A percentile compares a stretch with the other conserved stretches of the same genome.
These are phyloP conservation scores for Puntigrus tetrazona DNA, from an alignment of 2,113 vertebrate species.

Conservation along the genomic window DNA sequence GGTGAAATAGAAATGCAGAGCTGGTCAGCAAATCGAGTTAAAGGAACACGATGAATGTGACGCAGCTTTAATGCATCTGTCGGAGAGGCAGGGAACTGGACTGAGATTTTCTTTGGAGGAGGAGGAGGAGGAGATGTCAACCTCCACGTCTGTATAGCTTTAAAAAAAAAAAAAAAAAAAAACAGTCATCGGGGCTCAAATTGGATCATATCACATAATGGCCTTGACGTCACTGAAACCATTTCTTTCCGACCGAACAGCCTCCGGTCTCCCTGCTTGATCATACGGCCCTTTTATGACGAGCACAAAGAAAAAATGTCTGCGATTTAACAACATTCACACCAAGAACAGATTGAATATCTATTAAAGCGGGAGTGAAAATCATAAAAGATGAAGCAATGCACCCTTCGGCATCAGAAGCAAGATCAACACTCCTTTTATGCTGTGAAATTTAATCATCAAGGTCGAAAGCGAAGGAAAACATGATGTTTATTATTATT, in stretches of 20 bases:
- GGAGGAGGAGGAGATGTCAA: not conserved
- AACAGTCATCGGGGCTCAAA: not conserved
- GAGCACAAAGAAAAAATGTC: not conserved
- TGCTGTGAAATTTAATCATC: not conserved
- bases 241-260: not conserved
- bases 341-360: not conserved
- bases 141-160: not conserved
- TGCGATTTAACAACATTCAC: too few species aligned
- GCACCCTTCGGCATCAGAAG: not conserved
- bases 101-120: not conserved
- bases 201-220: constrained; percentile 14
- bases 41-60: not conserved
- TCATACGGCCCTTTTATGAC: not conserved
- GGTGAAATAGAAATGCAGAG: not conserved
- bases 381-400: not conserved
- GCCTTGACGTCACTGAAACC: not conserved
- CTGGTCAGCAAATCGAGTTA: constrained; percentile 20
- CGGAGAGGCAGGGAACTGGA: not conserved
- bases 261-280: not conserved
- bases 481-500: too few species aligned
- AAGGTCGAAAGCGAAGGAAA: not conserved
- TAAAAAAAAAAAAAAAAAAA: constrained; percentile 15
- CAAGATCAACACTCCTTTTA: not conserved
- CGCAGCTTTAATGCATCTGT: not conserved
- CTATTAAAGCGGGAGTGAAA: not conserved